A percentile compares a stretch with the other conserved stretches of the same genome.
Conservation (phyloP, 2,113 vertebrate species). For the Boulengeromyrus knoepffleri region DNA sequence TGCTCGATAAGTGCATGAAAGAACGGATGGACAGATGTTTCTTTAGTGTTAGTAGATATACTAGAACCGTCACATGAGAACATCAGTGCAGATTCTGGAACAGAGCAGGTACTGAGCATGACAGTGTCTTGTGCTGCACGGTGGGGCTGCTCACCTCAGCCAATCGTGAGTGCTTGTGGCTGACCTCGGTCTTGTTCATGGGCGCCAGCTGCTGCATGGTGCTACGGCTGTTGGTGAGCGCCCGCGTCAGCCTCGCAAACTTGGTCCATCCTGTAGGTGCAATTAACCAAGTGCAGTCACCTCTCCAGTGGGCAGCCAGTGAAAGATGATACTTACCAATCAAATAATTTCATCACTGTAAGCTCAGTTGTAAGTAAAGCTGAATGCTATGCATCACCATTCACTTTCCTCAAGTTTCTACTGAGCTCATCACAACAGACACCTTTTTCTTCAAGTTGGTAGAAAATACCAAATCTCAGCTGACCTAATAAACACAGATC, state of each 20-base stretch:
- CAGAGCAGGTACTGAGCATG: neutral
- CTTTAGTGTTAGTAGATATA: neutral
- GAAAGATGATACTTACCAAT: neutral
- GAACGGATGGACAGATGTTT: neutral
- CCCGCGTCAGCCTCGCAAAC: slow-evolving; percentile 88
- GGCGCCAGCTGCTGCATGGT: slow-evolving; percentile 85
- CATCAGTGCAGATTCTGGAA: neutral
- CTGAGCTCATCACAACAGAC: neutral
- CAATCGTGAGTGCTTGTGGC: slow-evolving; percentile 82
- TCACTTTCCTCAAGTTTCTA: neutral
- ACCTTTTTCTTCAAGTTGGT: neutral
- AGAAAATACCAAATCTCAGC: slow-evolving; percentile 6
- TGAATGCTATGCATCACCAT: neutral
- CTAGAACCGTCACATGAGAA: neutral
- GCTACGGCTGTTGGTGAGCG: slow-evolving; percentile 87
- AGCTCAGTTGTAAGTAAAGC: neutral
- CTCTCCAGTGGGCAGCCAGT: neutral
- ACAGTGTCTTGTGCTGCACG: neutral
- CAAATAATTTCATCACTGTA: neutral
- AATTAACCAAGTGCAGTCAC: slow-evolving; percentile 1
- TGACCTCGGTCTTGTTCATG: slow-evolving; percentile 86
- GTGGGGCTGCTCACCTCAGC: slow-evolving; percentile 69
- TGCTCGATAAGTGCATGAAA: neutral
- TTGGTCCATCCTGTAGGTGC: slow-evolving; percentile 82
- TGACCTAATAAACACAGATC: slow-evolving; percentile 10